phyloP scores from a whole-genome alignment of 2,888 invertebrate genomes.

The Gasteruption jaculator region DNA sequence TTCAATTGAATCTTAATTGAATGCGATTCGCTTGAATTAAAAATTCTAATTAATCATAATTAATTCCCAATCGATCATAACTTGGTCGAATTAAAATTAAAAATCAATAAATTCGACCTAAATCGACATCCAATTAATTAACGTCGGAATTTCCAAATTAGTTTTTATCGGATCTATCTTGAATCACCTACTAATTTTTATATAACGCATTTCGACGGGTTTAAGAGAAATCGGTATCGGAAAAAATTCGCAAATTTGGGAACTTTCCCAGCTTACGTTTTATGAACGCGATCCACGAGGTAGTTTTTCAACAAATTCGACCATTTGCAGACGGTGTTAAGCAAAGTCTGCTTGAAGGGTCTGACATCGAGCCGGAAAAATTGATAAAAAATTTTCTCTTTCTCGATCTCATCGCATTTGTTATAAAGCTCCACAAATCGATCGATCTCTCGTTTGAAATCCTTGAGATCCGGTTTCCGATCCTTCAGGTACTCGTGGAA shows the following conservation, averaged over 20 bases:
- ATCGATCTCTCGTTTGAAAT: slow-evolving; percentile 59
- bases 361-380: slow-evolving; percentile 79
- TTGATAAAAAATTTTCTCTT: slow-evolving; percentile 64
- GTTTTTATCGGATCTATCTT: slow-evolving; percentile 9
- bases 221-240: too few relatives aligned
- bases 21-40: too few relatives aligned
- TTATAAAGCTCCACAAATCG: slow-evolving; percentile 75
- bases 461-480: slow-evolving; percentile 34
- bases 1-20: too few relatives aligned
- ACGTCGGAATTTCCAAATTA: too few relatives aligned
- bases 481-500: slow-evolving; percentile 29
- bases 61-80: too few relatives aligned
- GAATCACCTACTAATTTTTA: too few relatives aligned
- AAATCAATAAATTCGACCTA: too few relatives aligned
- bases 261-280: slow-evolving; percentile 60
- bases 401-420: slow-evolving; percentile 66
- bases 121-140: too few relatives aligned
- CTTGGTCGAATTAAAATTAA: too few relatives aligned
- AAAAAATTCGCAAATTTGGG: too few relatives aligned
- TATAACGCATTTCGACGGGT: too few relatives aligned
- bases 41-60: too few relatives aligned
- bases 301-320: slow-evolving; percentile 82
- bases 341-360: slow-evolving; percentile 75
- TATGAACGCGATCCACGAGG: slow-evolving; percentile 75
- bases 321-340: slow-evolving; percentile 85